These are phyloP conservation scores for Diabrotica balteata DNA, from an alignment of 2,888 invertebrate species.

Conservation along the genomic window DNA sequence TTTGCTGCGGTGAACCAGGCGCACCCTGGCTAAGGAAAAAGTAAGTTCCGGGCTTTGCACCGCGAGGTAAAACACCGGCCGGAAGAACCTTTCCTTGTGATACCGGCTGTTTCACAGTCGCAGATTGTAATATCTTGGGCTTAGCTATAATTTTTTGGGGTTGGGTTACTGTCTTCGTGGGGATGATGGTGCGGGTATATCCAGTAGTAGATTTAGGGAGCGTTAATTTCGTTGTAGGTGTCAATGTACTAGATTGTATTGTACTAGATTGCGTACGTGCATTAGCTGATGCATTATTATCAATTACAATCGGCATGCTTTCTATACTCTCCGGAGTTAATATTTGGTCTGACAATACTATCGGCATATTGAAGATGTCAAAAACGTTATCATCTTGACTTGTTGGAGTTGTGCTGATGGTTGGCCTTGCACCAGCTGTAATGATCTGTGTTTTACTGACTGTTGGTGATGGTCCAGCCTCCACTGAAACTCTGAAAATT, in stretches of 20 bases:
- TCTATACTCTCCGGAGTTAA: slow-evolving; percentile 73
- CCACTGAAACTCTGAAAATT: slow-evolving; percentile 1
- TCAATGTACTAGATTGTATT: not conserved
- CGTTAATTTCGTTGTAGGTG: slow-evolving; percentile 17
- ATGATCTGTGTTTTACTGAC: slow-evolving; percentile 9
- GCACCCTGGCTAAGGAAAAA: slow-evolving; percentile 38
- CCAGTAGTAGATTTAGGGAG: slow-evolving; percentile 24
- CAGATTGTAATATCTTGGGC: slow-evolving; percentile 28
- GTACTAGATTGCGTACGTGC: slow-evolving; percentile 1
- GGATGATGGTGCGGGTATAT: slow-evolving; percentile 2
- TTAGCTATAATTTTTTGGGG: slow-evolving; percentile 5
- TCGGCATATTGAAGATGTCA: slow-evolving; percentile 80
- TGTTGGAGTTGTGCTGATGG: slow-evolving; percentile 11
- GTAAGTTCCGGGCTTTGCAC: slow-evolving; percentile 45
- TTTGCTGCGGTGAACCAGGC: slow-evolving; percentile 33
- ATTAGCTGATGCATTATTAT: slow-evolving; percentile 18
- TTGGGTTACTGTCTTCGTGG: slow-evolving; percentile 13
- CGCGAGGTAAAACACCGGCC: slow-evolving; percentile 30
- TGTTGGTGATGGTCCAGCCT: not conserved
- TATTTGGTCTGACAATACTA: slow-evolving; percentile 75
- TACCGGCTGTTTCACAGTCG: not conserved
- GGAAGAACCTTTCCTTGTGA: not conserved
- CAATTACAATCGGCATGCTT: slow-evolving; percentile 65
- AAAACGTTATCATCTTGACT: slow-evolving; percentile 62
- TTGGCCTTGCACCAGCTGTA: slow-evolving; percentile 16